These are phyloP conservation scores for Protonemura montana DNA, from an alignment of 2,888 invertebrate genomes.

Conservation along the genomic window DNA sequence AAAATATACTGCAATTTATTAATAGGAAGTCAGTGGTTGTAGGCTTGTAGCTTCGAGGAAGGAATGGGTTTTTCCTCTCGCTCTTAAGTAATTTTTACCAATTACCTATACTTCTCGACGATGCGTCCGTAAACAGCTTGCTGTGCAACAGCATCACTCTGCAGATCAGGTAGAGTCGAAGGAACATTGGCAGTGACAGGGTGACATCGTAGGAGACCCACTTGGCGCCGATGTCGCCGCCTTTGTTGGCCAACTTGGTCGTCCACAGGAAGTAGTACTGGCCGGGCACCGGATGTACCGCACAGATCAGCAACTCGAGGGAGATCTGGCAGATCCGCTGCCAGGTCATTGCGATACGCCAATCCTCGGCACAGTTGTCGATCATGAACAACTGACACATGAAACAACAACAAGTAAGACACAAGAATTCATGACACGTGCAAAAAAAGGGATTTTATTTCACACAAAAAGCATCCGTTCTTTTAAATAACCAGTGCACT, in stretches of 20 bases:
- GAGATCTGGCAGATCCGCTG: constrained; percentile 93
- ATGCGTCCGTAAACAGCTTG: constrained; percentile 99
- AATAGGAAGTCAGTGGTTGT: no score
- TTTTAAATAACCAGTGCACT: no score
- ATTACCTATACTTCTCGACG: constrained; percentile 76
- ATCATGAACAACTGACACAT: constrained; percentile 93
- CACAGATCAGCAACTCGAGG: constrained; percentile 93
- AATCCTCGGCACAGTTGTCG: constrained; percentile 99
- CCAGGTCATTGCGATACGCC: constrained; percentile 99
- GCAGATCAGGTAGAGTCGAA: constrained; percentile 98
- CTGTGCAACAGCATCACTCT: constrained; percentile 99
- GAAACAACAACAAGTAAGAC: not conserved
- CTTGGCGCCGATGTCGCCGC: constrained; percentile 66
- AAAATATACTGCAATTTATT: no score
- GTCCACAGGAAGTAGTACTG: constrained; percentile 97
- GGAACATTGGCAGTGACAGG: constrained; percentile 98
- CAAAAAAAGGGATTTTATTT: no score
- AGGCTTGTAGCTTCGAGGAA: no score
- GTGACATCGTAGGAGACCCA: constrained; percentile 95
- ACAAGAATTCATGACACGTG: no score
- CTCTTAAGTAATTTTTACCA: not conserved
- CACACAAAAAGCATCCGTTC: no score
- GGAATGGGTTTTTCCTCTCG: no score
- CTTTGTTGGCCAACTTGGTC: constrained; percentile 92
- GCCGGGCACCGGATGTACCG: constrained; percentile 97